These are phyloP conservation scores for Eriosoma lanigerum DNA, from an alignment of 1,140 invertebrate species.

Conservation along the genomic window DNA sequence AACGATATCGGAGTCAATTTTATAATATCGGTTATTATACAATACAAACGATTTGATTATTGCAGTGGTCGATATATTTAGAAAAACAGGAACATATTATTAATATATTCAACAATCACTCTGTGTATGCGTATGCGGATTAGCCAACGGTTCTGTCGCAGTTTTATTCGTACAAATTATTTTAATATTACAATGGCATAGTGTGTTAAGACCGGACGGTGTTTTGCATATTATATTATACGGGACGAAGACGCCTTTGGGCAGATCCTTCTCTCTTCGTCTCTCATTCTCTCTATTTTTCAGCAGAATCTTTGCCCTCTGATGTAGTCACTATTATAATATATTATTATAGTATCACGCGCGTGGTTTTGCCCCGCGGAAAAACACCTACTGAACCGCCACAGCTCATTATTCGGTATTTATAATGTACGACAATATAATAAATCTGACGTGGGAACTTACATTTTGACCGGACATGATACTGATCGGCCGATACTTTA, in stretches of 20 bases:
- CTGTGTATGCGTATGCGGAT: neutral
- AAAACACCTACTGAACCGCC: conserved; percentile 12
- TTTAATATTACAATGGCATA: conserved; percentile 14
- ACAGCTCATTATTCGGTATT: conserved; percentile 14
- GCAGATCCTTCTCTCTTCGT: neutral
- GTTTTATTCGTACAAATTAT: conserved; percentile 33
- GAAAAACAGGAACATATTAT: too few species aligned
- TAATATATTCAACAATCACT: too few species aligned
- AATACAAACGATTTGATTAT: too few species aligned
- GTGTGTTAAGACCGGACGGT: neutral
- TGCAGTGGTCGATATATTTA: too few species aligned
- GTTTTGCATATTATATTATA: conserved; percentile 15
- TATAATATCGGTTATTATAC: too few species aligned
- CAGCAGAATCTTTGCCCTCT: neutral
- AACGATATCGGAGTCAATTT: too few species aligned
- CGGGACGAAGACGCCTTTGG: neutral
- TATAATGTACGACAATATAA: neutral
- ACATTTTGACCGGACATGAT: neutral
- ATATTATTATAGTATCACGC: too few species aligned
- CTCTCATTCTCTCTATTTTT: neutral
- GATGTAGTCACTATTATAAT: neutral
- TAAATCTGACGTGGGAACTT: conserved; percentile 19
- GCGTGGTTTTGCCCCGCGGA: conserved; percentile 25
- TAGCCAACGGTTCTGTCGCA: neutral
- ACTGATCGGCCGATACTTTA: conserved; percentile 14